These are phyloP conservation scores for Papilio demoleus DNA, from an alignment of 2,888 invertebrate genomes.

Conservation along the genomic window DNA sequence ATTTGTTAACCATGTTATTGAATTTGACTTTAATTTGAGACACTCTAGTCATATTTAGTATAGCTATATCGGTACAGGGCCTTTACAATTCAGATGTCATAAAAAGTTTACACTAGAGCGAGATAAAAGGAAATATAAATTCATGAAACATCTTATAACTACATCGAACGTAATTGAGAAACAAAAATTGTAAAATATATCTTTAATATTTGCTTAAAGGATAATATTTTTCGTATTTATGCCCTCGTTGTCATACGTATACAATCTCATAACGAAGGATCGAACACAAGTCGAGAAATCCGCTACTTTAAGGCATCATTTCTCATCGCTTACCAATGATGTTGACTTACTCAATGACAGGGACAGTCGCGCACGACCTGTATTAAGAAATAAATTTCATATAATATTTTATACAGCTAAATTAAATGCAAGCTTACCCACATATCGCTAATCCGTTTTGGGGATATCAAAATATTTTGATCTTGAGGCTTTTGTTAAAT, in stretches of 20 bases:
- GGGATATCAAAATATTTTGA: conserved; percentile 13
- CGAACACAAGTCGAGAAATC: conserved; percentile 66
- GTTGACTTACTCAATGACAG: conserved; percentile 66
- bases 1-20: neutral
- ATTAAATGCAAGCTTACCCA: conserved; percentile 17
- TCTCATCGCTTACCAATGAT: conserved; percentile 70
- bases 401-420: conserved; percentile 23
- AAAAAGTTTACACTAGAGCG: no score
- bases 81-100: no score
- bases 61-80: no score
- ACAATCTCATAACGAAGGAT: conserved; percentile 50
- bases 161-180: conserved; percentile 33
- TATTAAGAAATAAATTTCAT: conserved; percentile 40
- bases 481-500: neutral
- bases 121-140: no score
- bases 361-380: conserved; percentile 51
- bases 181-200: conserved; percentile 37
- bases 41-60: neutral
- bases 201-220: conserved; percentile 51
- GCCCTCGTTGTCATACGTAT: conserved; percentile 50
- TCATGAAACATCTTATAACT: neutral
- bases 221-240: conserved; percentile 57
- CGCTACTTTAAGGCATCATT: conserved; percentile 72
- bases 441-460: conserved; percentile 20
- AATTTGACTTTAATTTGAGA: neutral